These are phyloP conservation scores for Brachyptera putata DNA, from an alignment of 2,888 invertebrate species.

Conservation along the genomic window DNA sequence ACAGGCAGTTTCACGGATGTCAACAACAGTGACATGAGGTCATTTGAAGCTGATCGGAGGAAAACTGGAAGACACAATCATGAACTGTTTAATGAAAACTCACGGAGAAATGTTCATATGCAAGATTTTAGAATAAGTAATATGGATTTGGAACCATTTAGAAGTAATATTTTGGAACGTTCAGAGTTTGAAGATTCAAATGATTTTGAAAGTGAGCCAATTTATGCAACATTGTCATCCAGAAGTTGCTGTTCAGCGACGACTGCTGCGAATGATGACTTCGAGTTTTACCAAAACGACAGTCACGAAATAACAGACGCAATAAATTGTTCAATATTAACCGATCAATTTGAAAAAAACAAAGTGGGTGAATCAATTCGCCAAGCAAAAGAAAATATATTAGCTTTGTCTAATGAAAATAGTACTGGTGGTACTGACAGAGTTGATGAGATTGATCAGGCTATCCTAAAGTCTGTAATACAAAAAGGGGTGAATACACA, in stretches of 20 bases:
- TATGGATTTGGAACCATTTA: conserved; percentile 1
- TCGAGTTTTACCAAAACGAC: conserved; percentile 54
- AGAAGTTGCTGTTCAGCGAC: conserved; percentile 55
- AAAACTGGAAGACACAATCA: too few species aligned
- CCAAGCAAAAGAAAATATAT: too few species aligned
- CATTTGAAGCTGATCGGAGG: neutral
- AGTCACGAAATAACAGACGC: neutral
- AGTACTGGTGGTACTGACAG: too few species aligned
- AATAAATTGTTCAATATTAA: neutral
- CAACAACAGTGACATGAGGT: neutral
- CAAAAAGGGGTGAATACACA: too few species aligned
- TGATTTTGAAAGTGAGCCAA: conserved; percentile 43
- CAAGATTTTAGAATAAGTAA: neutral
- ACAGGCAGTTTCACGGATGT: neutral
- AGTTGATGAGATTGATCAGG: too few species aligned
- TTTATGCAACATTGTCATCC: conserved; percentile 44
- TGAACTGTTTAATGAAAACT: neutral
- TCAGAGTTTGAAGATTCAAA: conserved; percentile 22
- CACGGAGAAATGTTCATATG: neutral
- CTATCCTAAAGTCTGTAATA: too few species aligned
- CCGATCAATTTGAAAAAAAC: neutral
- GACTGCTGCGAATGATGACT: conserved; percentile 60
- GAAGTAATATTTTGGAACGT: conserved; percentile 6
- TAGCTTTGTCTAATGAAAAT: too few species aligned
- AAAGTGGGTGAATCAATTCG: too few species aligned